These are phyloP conservation scores for Sepioteuthis lessoniana DNA, from an alignment of 2,888 invertebrate species.

Conservation along the genomic window DNA sequence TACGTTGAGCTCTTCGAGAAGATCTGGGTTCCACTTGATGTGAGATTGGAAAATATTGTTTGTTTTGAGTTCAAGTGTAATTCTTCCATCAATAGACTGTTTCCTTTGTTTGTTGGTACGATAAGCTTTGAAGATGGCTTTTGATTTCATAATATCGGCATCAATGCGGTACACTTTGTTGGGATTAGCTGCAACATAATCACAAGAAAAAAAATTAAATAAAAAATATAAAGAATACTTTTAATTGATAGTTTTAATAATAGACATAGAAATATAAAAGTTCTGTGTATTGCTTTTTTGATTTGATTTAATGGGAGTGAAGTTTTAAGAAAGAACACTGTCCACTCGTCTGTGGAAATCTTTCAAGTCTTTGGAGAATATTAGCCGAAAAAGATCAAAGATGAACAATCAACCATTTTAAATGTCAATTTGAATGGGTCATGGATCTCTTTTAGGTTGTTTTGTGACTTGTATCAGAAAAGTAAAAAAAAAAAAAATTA, in stretches of 20 bases:
- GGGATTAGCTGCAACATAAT: not conserved
- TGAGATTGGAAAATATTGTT: not conserved
- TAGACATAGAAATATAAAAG: too few relatives aligned
- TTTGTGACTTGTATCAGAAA: too few relatives aligned
- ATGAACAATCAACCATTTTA: not conserved
- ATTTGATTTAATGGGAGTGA: too few relatives aligned
- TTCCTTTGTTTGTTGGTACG: not conserved
- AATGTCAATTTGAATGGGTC: not conserved
- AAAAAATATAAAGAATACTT: too few relatives aligned
- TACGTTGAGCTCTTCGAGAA: conserved; percentile 24
- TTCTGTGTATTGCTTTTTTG: too few relatives aligned
- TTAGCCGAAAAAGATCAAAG: too few relatives aligned
- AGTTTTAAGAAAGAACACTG: too few relatives aligned
- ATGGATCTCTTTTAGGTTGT: too few relatives aligned
- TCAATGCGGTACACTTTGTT: conserved; percentile 26
- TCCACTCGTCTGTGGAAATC: too few relatives aligned
- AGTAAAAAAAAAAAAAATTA: too few relatives aligned
- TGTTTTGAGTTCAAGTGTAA: not conserved
- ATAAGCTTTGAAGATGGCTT: not conserved
- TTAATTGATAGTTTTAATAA: too few relatives aligned
- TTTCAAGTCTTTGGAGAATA: too few relatives aligned
- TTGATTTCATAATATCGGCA: not conserved
- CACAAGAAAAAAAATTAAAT: not conserved
- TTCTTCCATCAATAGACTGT: not conserved
- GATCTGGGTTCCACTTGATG: not conserved